phyloP scores from a whole-genome alignment of 2,113 vertebrate species.

The Varanus komodoensis region DNA sequence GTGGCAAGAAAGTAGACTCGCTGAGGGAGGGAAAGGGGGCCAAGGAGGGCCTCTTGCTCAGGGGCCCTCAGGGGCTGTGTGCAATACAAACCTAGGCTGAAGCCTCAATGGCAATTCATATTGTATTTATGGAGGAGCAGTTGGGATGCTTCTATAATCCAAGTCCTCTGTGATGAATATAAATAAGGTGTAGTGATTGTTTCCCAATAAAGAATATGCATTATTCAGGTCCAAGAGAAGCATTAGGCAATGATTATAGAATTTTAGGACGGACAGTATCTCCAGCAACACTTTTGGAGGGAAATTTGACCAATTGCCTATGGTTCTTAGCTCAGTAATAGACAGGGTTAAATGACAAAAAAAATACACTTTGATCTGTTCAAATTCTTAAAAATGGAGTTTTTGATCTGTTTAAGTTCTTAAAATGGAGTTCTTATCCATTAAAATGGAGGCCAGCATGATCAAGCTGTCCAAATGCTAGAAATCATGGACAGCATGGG shows the following conservation, averaged over 20 bases:
- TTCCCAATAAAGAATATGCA: background rate
- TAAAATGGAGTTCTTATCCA: background rate
- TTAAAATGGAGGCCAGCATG: background rate
- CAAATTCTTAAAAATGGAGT: background rate
- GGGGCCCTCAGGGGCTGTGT: background rate
- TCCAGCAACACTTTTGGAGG: background rate
- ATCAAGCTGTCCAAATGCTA: no score
- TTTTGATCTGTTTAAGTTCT: background rate
- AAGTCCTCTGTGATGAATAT: background rate
- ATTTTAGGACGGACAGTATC: background rate
- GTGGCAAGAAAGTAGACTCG: no score
- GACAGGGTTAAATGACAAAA: background rate
- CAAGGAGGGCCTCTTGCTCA: no score
- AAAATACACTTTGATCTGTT: background rate
- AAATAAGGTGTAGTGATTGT: background rate
- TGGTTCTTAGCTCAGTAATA: background rate
- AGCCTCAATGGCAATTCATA: slow-evolving; percentile 5
- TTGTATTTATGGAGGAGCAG: background rate
- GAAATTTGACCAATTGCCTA: background rate
- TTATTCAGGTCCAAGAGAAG: background rate
- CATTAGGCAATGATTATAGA: background rate
- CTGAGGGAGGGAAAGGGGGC: no score
- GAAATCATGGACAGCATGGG: no score
- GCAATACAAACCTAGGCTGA: background rate
- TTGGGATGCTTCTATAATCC: background rate